These are phyloP conservation scores for Catharus minimus DNA, from an alignment of 2,113 vertebrate species.

Conservation along the genomic window DNA sequence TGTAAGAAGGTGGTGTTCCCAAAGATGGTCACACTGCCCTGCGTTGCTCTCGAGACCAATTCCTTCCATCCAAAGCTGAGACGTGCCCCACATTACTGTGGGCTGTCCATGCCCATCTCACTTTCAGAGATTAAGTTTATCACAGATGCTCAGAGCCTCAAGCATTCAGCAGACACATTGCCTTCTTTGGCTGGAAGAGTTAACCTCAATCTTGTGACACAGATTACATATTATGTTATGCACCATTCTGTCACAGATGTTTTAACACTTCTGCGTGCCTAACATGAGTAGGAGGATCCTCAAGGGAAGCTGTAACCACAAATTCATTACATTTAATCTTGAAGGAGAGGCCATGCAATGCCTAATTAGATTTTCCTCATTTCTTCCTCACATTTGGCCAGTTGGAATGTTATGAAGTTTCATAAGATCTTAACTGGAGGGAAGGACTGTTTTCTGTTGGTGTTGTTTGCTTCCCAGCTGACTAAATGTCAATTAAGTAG, in stretches of 20 bases:
- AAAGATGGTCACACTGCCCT: neutral
- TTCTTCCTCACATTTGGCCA: conserved; percentile 38
- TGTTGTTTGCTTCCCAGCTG: conserved; percentile 27
- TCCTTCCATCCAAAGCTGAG: neutral
- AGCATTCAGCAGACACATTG: neutral
- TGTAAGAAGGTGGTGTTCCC: neutral
- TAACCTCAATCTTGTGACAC: neutral
- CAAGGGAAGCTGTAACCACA: conserved; percentile 26
- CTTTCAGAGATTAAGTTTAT: neutral
- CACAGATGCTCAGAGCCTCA: neutral
- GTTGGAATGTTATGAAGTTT: conserved; percentile 11
- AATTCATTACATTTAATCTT: conserved; percentile 18
- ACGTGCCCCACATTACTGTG: rapidly evolving
- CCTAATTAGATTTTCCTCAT: conserved; percentile 57
- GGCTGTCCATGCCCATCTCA: neutral
- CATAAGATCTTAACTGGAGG: conserved; percentile 34
- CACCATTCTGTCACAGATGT: neutral
- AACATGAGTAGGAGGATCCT: conserved; percentile 18
- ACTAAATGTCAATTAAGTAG: conserved; percentile 53
- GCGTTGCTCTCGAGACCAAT: neutral
- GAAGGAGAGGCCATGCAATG: conserved; percentile 4
- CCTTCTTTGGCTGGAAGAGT: neutral
- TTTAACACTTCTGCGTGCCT: neutral
- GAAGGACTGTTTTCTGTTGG: conserved; percentile 14
- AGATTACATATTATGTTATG: neutral